phyloP scores from a whole-genome alignment of 1,140 invertebrate species.

The Hylaeus anthracinus region DNA sequence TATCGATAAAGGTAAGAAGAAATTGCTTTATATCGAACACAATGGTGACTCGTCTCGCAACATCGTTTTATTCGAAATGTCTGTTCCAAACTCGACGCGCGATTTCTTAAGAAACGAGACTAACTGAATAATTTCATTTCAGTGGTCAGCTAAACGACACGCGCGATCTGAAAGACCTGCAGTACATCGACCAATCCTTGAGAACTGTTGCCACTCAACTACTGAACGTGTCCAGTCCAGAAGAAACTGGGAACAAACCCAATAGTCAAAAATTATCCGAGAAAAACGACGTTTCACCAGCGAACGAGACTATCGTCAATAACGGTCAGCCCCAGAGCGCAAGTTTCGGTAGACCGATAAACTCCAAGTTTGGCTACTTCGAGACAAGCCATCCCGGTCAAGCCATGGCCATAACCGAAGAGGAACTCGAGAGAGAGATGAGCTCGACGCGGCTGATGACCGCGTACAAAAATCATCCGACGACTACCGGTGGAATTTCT shows the following conservation, averaged over 20 bases:
- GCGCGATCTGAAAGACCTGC: slow-evolving; percentile 71
- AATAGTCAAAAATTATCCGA: slow-evolving; percentile 10
- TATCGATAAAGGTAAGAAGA: slow-evolving; percentile 1
- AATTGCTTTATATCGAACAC: no score
- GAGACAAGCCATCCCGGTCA: slow-evolving; percentile 77
- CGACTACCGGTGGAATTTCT: slow-evolving; percentile 85
- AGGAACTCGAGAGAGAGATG: slow-evolving; percentile 76
- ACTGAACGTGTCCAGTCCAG: slow-evolving; percentile 69
- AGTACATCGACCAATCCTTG: slow-evolving; percentile 76
- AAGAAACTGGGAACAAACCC: slow-evolving; percentile 47
- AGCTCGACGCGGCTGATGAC: slow-evolving; percentile 63
- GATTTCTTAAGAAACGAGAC: neutral
- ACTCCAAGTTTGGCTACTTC: slow-evolving; percentile 79
- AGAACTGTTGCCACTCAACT: slow-evolving; percentile 77
- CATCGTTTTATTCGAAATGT: neutral
- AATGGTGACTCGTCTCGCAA: no score
- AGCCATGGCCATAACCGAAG: slow-evolving; percentile 79
- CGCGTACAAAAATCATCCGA: slow-evolving; percentile 80
- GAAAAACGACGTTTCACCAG: neutral
- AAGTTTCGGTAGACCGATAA: slow-evolving; percentile 72
- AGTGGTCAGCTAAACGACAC: slow-evolving; percentile 32
- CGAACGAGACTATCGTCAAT: slow-evolving; percentile 48
- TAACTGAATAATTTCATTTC: slow-evolving; percentile 45
- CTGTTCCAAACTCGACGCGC: no score
- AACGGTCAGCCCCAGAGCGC: slow-evolving; percentile 45